Percentiles rank a stretch among this genome's conserved stretches.
Evolutionary conservation across 2,797 vertebrate genomes (phyloP).

Genomic region (Cyprinodon diabolis): DNA sequence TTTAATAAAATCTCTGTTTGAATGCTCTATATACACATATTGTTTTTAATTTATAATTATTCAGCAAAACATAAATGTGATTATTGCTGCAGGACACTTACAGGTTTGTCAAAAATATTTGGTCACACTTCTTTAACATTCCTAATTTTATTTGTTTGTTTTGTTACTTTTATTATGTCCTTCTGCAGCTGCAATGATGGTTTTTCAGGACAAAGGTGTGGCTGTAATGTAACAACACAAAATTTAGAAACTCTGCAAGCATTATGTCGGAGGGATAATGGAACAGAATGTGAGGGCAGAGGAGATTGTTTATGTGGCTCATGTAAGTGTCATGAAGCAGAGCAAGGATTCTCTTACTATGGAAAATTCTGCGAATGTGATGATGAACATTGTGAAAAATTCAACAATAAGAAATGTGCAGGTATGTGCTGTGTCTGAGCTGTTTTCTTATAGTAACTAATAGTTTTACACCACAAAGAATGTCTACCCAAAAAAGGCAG

Average conservation of each 20-base stretch:
- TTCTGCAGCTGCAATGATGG: constrained; percentile 78
- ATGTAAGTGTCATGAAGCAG: constrained; percentile 85
- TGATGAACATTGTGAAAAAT: constrained; percentile 88
- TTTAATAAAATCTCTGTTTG: background rate
- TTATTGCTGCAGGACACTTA: too few species aligned
- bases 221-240: constrained; percentile 81
- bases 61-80: too few species aligned
- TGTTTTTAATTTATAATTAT: too few species aligned
- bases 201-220: constrained; percentile 86
- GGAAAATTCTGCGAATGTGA: constrained; percentile 89
- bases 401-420: constrained; percentile 80
- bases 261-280: constrained; percentile 83
- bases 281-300: constrained; percentile 85
- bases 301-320: constrained; percentile 93
- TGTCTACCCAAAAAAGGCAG: background rate
- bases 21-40: background rate
- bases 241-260: constrained; percentile 77
- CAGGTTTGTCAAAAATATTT: too few species aligned
- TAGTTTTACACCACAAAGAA: background rate
- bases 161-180: background rate
- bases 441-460: background rate
- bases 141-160: background rate
- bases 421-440: constrained; percentile 64
- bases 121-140: too few species aligned
- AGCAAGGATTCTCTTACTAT: constrained; percentile 76